Evolutionary conservation across 2,797 vertebrate genomes (phyloP).

Genomic region (Crocidura indochinensis): DNA sequence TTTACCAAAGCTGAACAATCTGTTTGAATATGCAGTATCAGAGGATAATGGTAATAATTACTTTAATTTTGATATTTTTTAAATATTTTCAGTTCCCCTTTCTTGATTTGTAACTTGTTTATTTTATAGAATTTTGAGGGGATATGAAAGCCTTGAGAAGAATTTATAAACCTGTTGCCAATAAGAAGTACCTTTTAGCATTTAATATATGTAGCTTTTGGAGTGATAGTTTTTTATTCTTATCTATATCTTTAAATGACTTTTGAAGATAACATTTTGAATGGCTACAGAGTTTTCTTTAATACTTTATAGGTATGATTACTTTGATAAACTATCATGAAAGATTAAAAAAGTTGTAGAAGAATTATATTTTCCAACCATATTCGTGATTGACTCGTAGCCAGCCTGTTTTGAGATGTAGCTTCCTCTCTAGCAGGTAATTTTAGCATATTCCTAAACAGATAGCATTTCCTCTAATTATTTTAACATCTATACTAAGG

Average conservation of each 20-base stretch:
- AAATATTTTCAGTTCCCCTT: neutral
- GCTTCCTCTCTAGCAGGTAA: rapidly evolving
- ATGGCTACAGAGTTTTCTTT: neutral
- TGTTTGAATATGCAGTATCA: constrained; percentile 93
- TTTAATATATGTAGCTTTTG: neutral
- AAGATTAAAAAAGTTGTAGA: neutral
- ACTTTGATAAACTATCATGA: neutral
- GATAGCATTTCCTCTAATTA: neutral
- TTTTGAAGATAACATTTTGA: neutral
- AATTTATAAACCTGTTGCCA: too few species aligned
- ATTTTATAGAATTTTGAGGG: too few species aligned
- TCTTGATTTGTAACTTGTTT: too few species aligned
- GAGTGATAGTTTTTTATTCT: neutral
- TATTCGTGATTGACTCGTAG: rapidly evolving
- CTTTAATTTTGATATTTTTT: constrained; percentile 56
- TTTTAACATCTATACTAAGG: neutral
- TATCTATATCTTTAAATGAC: neutral
- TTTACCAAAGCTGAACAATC: constrained; percentile 94
- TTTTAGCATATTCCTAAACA: neutral
- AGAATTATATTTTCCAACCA: neutral
- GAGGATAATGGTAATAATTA: constrained; percentile 91
- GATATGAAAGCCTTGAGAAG: too few species aligned
- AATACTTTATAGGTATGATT: neutral
- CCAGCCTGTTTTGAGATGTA: rapidly evolving
- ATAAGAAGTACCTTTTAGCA: too few species aligned